Evolutionary conservation across 2,797 vertebrate genomes (phyloP).

Genomic region (Chaunax sp.): DNA sequence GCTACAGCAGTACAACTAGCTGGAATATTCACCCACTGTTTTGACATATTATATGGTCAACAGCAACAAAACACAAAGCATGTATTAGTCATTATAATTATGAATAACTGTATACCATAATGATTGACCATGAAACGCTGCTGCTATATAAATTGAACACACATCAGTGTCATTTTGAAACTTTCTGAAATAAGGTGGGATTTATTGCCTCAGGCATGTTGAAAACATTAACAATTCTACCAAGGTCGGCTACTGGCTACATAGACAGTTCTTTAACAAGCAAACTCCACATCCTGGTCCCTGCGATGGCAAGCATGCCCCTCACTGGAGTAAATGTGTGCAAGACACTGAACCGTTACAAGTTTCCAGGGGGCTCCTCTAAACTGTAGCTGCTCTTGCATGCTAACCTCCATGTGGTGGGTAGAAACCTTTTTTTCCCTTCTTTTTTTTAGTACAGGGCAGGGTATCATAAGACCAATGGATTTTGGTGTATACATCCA

Average conservation of each 20-base stretch:
- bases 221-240: conserved; percentile 24
- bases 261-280: conserved; percentile 25
- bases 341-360: conserved; percentile 18
- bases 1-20: background rate
- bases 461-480: background rate
- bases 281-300: background rate
- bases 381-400: conserved; percentile 13
- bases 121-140: background rate
- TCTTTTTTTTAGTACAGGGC: background rate
- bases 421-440: background rate
- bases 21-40: background rate
- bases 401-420: conserved; percentile 7
- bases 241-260: conserved; percentile 3
- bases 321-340: conserved; percentile 10
- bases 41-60: background rate
- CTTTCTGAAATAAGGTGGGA: conserved; percentile 3
- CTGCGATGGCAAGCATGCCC: conserved; percentile 11
- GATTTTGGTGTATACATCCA: background rate
- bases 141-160: background rate
- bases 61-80: conserved; percentile 3
- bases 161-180: conserved; percentile 15
- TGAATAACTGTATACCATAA: background rate
- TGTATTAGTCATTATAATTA: background rate
- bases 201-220: conserved; percentile 23
- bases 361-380: conserved; percentile 6